Evolutionary conservation across 2,888 invertebrate genomes (phyloP).

Genomic region (Drosophila parthenogenetica): DNA sequence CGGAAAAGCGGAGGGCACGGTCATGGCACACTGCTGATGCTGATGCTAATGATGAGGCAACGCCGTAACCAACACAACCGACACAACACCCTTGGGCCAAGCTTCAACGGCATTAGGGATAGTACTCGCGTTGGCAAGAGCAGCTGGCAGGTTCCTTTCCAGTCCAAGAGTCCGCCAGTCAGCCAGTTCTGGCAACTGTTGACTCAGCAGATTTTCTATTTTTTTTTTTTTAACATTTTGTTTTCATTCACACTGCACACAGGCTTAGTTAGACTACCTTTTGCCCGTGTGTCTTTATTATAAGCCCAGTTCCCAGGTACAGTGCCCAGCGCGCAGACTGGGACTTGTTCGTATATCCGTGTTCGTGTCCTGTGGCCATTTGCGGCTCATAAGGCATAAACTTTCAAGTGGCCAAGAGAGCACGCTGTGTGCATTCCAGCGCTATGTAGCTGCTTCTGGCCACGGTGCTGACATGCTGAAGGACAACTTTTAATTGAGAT

Average conservation of each 20-base stretch:
- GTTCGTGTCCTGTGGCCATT: conserved; percentile 74
- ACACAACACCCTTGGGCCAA: conserved; percentile 37
- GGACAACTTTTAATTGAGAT: conserved; percentile 81
- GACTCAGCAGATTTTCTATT: conserved; percentile 68
- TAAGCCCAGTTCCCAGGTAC: conserved; percentile 26
- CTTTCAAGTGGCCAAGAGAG: conserved; percentile 77
- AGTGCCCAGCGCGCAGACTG: background rate
- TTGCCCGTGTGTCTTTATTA: conserved; percentile 73
- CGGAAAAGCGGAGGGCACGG: background rate
- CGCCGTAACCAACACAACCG: conserved; percentile 33
- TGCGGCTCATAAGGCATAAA: conserved; percentile 81
- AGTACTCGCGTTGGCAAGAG: conserved; percentile 21
- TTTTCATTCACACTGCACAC: conserved; percentile 36
- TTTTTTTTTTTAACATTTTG: conserved; percentile 13
- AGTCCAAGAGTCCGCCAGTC: no score
- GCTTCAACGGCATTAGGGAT: conserved; percentile 46
- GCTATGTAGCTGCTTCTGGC: conserved; percentile 7
- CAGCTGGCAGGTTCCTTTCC: conserved; percentile 1
- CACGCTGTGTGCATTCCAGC: conserved; percentile 17
- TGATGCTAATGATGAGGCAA: conserved; percentile 73
- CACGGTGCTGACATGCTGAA: conserved; percentile 72
- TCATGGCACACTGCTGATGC: conserved; percentile 22
- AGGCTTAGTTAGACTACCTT: conserved; percentile 57
- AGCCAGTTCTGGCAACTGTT: conserved; percentile 52
- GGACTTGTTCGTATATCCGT: conserved; percentile 41